A percentile compares a stretch with the other conserved stretches of the same genome.
Evolutionary conservation across 2,888 invertebrate species (phyloP).

Genomic region (Poecilobothrus nobilitatus): DNA sequence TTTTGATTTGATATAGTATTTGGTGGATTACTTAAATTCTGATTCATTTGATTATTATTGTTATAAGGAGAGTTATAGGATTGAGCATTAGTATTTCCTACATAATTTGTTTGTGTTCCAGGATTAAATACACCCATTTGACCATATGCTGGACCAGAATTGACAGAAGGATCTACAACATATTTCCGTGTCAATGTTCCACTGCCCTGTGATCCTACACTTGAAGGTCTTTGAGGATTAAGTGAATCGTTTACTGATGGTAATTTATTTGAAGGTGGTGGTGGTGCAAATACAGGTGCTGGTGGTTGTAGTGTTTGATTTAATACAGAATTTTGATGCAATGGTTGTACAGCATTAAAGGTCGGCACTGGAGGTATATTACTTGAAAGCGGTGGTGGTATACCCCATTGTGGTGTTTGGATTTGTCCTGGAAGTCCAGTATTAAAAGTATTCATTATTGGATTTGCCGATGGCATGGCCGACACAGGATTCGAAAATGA

Average conservation of each 20-base stretch:
- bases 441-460: conserved; percentile 19
- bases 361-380: conserved; percentile 27
- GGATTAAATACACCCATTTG: conserved; percentile 43
- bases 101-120: conserved; percentile 21
- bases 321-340: conserved; percentile 20
- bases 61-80: conserved; percentile 29
- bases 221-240: conserved; percentile 49
- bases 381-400: conserved; percentile 30
- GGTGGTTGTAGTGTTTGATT: conserved; percentile 15
- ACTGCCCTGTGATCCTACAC: conserved; percentile 48
- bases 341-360: conserved; percentile 17
- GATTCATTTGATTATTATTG: conserved; percentile 28
- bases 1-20: conserved; percentile 10
- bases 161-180: conserved; percentile 73
- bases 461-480: conserved; percentile 15
- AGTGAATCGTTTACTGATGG: conserved; percentile 26
- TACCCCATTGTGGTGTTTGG: conserved; percentile 41
- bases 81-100: conserved; percentile 22
- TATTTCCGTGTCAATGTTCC: conserved; percentile 59
- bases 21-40: conserved; percentile 20
- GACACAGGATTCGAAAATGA: conserved; percentile 30
- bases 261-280: conserved; percentile 18
- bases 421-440: conserved; percentile 24
- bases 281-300: conserved; percentile 9
- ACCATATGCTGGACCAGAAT: conserved; percentile 51